These are phyloP conservation scores for Pterostichus niger DNA, from an alignment of 2,888 invertebrate genomes.

Conservation along the genomic window DNA sequence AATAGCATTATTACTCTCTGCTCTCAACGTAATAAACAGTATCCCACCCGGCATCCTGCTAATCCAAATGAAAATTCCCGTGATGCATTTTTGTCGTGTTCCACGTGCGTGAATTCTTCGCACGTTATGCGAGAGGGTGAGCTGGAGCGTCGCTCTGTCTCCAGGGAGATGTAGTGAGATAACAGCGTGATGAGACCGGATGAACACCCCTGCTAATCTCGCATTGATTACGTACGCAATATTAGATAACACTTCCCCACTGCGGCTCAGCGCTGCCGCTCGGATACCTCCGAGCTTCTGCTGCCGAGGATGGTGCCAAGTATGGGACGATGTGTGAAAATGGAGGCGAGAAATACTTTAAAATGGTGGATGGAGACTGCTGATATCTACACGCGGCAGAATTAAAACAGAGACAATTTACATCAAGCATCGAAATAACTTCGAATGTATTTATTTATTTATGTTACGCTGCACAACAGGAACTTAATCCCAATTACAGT, in stretches of 20 bases:
- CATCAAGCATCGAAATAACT: too few species aligned
- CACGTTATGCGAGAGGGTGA: conserved; percentile 23
- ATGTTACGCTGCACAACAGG: too few species aligned
- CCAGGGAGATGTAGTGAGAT: conserved; percentile 75
- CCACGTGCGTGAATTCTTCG: conserved; percentile 51
- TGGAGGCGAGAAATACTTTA: too few species aligned
- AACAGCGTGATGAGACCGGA: conserved; percentile 74
- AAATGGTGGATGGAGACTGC: too few species aligned
- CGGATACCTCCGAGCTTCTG: neutral
- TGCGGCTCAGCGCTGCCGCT: conserved; percentile 61
- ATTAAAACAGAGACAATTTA: too few species aligned
- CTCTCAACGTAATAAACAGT: neutral
- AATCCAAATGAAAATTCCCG: conserved; percentile 48
- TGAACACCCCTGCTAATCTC: conserved; percentile 76
- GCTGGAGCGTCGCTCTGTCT: conserved; percentile 68
- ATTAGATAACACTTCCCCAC: conserved; percentile 75
- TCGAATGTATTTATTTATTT: too few species aligned
- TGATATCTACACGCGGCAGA: too few species aligned
- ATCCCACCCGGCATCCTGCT: neutral
- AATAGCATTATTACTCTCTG: neutral
- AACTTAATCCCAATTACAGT: too few species aligned
- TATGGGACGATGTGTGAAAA: too few species aligned
- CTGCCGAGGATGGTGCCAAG: neutral
- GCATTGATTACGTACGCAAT: conserved; percentile 77
- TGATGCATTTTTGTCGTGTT: conserved; percentile 21